phyloP scores from a whole-genome alignment of 2,888 invertebrate genomes.

The Ichneumoninae sp. region DNA sequence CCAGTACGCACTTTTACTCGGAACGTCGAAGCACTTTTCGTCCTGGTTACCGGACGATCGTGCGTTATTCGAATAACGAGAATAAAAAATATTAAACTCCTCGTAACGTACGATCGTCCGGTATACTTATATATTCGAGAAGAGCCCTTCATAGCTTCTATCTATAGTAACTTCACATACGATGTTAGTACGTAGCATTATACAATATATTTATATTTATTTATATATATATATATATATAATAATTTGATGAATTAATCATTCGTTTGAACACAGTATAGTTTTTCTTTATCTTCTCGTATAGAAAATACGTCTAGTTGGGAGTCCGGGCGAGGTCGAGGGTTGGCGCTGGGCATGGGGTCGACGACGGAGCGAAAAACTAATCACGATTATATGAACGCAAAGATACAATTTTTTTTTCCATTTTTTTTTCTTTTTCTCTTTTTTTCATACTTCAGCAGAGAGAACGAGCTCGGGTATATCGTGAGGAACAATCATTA shows the following conservation, averaged over 20 bases:
- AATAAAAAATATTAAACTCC: not conserved
- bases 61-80: constrained; percentile 4
- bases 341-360: not conserved
- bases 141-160: constrained; percentile 30
- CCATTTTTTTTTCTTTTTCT: not conserved
- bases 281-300: constrained; percentile 67
- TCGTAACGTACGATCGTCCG: constrained; percentile 25
- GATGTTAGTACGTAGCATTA: constrained; percentile 37
- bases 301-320: constrained; percentile 71
- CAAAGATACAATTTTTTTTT: constrained; percentile 18
- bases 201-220: constrained; percentile 23
- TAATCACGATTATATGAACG: constrained; percentile 44
- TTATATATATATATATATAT: constrained; percentile 13
- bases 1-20: constrained; percentile 67
- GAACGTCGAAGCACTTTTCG: constrained; percentile 51
- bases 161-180: constrained; percentile 56
- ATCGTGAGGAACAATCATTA: constrained; percentile 28
- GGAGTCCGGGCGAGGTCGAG: constrained; percentile 49
- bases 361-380: constrained; percentile 42
- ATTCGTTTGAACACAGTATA: constrained; percentile 75
- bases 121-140: constrained; percentile 38
- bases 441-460: constrained; percentile 52
- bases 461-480: constrained; percentile 46
- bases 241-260: constrained; percentile 63
- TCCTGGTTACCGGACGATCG: constrained; percentile 41